Evolutionary conservation across 2,797 vertebrate species (phyloP).

Genomic region (Cetoscarus ocellatus): DNA sequence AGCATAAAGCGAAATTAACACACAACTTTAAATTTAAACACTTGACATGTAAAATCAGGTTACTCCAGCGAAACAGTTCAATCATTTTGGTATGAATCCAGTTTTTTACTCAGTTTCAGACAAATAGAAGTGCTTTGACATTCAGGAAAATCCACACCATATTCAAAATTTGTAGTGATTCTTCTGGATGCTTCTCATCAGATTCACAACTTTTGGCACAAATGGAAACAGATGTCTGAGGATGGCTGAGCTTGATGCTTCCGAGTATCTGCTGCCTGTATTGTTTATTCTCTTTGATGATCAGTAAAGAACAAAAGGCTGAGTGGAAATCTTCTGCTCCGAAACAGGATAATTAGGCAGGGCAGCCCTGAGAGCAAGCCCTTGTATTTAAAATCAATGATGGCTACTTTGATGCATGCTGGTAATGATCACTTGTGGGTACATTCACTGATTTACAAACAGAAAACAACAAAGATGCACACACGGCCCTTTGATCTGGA

Average conservation of each 20-base stretch:
- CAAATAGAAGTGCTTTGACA: too few species aligned
- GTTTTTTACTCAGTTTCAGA: too few species aligned
- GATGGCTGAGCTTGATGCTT: not conserved
- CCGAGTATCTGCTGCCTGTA: not conserved
- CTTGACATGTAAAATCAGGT: too few species aligned
- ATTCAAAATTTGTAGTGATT: too few species aligned
- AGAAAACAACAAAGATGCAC: not conserved
- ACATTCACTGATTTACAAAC: not conserved
- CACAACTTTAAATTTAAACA: too few species aligned
- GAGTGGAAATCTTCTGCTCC: not conserved
- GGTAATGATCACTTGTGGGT: slow-evolving; percentile 8
- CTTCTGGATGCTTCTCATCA: not conserved
- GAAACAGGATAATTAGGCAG: not conserved
- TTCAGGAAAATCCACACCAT: too few species aligned
- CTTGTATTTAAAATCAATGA: slow-evolving; percentile 9
- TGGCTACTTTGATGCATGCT: slow-evolving; percentile 9
- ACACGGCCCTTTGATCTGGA: not conserved
- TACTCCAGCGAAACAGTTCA: too few species aligned
- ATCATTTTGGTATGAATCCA: too few species aligned
- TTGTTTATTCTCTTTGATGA: not conserved
- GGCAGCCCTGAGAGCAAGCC: not conserved
- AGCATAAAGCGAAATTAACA: too few species aligned
- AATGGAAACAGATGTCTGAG: not conserved
- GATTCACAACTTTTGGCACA: not conserved
- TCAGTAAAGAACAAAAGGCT: not conserved